A percentile compares a stretch with the other conserved stretches of the same genome.
phyloP scores from a whole-genome alignment of 1,140 invertebrate species.

The Aphidius ervi region DNA sequence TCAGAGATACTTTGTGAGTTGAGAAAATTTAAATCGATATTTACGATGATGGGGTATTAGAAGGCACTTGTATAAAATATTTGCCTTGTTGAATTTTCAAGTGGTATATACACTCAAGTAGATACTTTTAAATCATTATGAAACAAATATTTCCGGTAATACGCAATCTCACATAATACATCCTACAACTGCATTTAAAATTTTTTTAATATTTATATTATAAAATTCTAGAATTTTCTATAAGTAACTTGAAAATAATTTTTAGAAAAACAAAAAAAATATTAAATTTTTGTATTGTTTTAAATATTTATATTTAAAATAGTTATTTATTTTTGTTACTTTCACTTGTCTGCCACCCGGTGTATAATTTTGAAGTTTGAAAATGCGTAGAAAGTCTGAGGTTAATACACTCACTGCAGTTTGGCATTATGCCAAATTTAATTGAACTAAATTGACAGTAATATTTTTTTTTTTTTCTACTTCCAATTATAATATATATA shows the following conservation, averaged over 20 bases:
- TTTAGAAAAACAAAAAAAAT: too few relatives aligned
- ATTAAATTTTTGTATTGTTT: too few relatives aligned
- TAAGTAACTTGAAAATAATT: too few relatives aligned
- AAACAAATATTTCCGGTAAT: not conserved
- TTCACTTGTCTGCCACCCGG: conserved; percentile 13
- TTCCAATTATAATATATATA: conserved; percentile 10
- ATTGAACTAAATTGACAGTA: conserved; percentile 43
- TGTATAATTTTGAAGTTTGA: conserved; percentile 22
- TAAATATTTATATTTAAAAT: not conserved
- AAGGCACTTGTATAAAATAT: conserved; percentile 15
- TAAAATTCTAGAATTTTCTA: too few relatives aligned
- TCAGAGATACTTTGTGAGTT: not conserved
- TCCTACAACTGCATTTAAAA: not conserved
- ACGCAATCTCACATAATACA: not conserved
- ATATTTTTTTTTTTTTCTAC: conserved; percentile 15
- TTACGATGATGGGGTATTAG: conserved; percentile 3
- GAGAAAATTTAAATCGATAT: conserved; percentile 8
- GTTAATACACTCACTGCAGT: conserved; percentile 44
- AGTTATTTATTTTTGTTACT: not conserved
- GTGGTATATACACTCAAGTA: conserved; percentile 10
- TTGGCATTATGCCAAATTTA: conserved; percentile 47
- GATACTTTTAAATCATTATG: conserved; percentile 7
- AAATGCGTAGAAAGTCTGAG: conserved; percentile 34
- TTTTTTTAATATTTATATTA: not conserved
- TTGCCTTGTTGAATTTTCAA: conserved; percentile 16